Conservation (phyloP, 2,113 vertebrate genomes). For the Varanus salvator region DNA sequence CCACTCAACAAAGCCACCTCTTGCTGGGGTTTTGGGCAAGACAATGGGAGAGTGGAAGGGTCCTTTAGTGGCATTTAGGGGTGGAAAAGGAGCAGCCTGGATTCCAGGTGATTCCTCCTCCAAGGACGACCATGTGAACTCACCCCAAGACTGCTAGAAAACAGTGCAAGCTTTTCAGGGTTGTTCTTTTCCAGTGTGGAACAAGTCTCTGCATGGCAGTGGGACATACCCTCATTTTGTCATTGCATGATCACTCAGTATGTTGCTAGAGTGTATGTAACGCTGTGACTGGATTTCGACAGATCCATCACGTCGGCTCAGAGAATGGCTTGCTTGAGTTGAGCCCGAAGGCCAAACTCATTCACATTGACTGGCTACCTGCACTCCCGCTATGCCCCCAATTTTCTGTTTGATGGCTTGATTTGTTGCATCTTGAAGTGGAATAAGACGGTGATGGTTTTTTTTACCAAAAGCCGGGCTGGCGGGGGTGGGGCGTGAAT, state of each 20-base stretch:
- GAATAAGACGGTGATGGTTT: constrained; percentile 18
- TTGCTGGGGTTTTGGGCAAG: not conserved
- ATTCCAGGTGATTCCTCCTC: not conserved
- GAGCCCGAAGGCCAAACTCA: constrained; percentile 73
- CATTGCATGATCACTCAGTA: constrained; percentile 81
- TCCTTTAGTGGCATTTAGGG: not conserved
- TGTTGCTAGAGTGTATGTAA: constrained; percentile 79
- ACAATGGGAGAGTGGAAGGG: not conserved
- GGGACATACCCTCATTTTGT: constrained; percentile 77
- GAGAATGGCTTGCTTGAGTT: constrained; percentile 84
- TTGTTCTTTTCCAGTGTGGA: constrained; percentile 53
- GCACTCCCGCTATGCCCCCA: constrained; percentile 17
- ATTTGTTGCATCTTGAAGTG: constrained; percentile 68
- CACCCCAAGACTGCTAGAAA: not conserved
- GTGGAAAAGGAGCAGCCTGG: not conserved
- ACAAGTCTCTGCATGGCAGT: constrained; percentile 76
- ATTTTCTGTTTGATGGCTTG: constrained; percentile 75
- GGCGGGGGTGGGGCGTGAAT: not conserved
- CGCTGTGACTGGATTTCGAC: constrained; percentile 63
- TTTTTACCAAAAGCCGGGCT: constrained; percentile 5
- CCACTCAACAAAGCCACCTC: not conserved
- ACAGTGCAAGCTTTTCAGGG: constrained; percentile 26
- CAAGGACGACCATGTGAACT: not conserved
- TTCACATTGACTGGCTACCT: constrained; percentile 71
- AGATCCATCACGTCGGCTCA: constrained; percentile 79